These are phyloP conservation scores for Lasioglossum leucozonium DNA, from an alignment of 2,888 invertebrate genomes.

Conservation along the genomic window DNA sequence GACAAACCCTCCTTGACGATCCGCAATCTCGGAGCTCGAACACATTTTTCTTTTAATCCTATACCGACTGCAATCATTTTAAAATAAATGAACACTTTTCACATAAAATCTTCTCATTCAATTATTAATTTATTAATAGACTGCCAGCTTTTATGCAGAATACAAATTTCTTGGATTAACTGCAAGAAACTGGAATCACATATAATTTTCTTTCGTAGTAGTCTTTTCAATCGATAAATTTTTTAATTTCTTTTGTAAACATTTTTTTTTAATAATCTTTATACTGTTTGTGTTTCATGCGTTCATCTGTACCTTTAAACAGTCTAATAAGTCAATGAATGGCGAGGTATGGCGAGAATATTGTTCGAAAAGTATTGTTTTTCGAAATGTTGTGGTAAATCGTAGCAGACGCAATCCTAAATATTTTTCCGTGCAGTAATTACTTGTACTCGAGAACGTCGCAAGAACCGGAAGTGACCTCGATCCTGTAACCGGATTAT, in stretches of 20 bases:
- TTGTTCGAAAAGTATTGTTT: too few species aligned
- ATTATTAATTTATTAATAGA: background rate
- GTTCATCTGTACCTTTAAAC: too few species aligned
- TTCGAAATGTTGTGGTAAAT: too few species aligned
- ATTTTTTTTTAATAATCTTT: too few species aligned
- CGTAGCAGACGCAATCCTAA: too few species aligned
- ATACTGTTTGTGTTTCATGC: too few species aligned
- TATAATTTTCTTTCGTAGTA: too few species aligned
- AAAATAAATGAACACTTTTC: background rate
- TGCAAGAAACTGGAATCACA: background rate
- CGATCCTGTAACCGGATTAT: conserved; percentile 56
- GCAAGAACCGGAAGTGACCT: conserved; percentile 56
- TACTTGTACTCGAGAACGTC: background rate
- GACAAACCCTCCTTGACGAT: background rate
- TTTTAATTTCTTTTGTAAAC: too few species aligned
- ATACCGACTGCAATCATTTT: background rate
- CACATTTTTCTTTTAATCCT: background rate
- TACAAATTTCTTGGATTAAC: background rate
- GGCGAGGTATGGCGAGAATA: too few species aligned
- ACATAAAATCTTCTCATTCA: background rate
- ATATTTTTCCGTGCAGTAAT: background rate
- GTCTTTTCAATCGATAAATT: too few species aligned
- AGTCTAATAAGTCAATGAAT: too few species aligned
- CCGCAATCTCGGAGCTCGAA: background rate
- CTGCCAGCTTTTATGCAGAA: background rate